Evolutionary conservation across 2,113 vertebrate genomes (phyloP), one percentile per base, ranked within the genome.

Genomic region (Taxidea taxus): DNA sequence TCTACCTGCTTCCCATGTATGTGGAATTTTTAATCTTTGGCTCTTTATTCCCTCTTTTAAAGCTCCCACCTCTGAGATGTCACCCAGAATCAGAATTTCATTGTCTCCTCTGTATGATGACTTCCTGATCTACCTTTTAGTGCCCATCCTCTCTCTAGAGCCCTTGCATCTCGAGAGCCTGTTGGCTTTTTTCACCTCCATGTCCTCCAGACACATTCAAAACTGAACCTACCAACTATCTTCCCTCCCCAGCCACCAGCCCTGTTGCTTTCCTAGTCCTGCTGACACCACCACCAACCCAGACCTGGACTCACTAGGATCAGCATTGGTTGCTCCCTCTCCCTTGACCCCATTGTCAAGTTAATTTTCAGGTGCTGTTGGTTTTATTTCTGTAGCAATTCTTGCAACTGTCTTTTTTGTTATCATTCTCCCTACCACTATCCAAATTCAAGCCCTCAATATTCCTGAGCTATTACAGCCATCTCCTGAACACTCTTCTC

Each of bases 311-410:
- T 51, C 44, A 66, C 37, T 4, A 68, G 47, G 7, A 60, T 87
- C 47, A 39, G 18, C 4, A 0, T 7, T 82, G 49, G 70, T 2
- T 70, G 60, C 16, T 49, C 49, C 25, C 1, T 42, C 6, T 34
- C 0, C 39, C 14, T 87, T 84, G 10, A 44, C 18, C 14, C 3
- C 54, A 80, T 14, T 44, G 23, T 54, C 64, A 81, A n/a, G 66
- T 54, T 72, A 75, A 60, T 82, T 93, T 78, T 83, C 75, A 90
- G 42, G 54, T 66, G 62, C 6, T 6, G 1, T 51, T 90, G 5
- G 6, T 89, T 97, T 91, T 82, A 68, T 21, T 95, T 64, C 16
- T 85, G n/a, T 64, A 68, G 37, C 34, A 20, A 85, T 95, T 85
- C n/a, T 93, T 44, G 25, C 10, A 87, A 39, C 7, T 39, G 15